Percentiles rank a stretch among this genome's conserved stretches.
Conservation (phyloP, 2,888 invertebrate species). For the Altica lythri region DNA sequence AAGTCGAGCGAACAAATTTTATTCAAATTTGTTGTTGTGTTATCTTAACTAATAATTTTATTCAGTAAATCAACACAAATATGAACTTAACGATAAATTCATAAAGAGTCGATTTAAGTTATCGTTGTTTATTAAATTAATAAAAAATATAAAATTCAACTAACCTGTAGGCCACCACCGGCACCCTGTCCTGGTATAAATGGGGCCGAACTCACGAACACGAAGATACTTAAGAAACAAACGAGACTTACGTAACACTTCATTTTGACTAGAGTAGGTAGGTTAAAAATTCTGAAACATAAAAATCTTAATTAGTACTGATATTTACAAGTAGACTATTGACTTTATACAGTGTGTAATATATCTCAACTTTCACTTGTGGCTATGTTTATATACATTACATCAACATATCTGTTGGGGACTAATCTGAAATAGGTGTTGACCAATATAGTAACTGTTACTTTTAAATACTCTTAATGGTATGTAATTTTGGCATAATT, state of each 20-base stretch:
- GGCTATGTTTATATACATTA: constrained; percentile 4
- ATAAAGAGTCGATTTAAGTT: no score
- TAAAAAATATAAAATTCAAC: constrained; percentile 28
- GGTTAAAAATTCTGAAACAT: constrained; percentile 56
- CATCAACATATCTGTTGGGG: background rate
- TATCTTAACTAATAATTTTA: no score
- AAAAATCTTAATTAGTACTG: constrained; percentile 34
- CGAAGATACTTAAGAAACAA: constrained; percentile 55
- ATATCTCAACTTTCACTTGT: constrained; percentile 19
- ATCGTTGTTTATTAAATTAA: background rate
- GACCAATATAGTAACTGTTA: no score
- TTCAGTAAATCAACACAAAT: no score
- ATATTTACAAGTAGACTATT: background rate
- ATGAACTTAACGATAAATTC: no score
- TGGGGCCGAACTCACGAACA: constrained; percentile 54
- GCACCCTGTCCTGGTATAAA: constrained; percentile 40
- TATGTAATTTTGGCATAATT: no score
- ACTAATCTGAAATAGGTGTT: background rate
- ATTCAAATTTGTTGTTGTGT: no score
- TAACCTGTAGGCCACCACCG: constrained; percentile 51
- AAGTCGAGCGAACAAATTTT: no score
- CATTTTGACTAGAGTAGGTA: constrained; percentile 58
- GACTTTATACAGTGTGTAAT: constrained; percentile 4
- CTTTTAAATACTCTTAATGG: no score
- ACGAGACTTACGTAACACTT: constrained; percentile 56